Conservation (phyloP, 2,888 invertebrate species). For the Pyralis farinalis region DNA sequence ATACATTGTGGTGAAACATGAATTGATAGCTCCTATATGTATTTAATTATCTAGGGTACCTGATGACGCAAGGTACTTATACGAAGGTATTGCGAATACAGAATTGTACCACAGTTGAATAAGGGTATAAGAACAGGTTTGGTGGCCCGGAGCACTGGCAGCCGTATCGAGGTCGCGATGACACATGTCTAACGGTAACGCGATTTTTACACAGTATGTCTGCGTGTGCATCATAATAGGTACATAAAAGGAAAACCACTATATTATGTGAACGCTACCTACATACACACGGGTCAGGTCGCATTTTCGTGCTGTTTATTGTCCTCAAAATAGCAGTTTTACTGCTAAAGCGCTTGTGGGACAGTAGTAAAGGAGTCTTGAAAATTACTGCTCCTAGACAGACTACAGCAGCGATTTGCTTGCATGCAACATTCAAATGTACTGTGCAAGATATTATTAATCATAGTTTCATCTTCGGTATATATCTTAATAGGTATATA, state of each 20-base stretch:
- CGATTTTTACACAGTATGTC: conserved; percentile 52
- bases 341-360: too few species aligned
- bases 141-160: conserved; percentile 40
- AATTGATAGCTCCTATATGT: neutral
- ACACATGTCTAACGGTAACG: conserved; percentile 77
- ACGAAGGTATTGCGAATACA: conserved; percentile 41
- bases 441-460: too few species aligned
- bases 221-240: conserved; percentile 37
- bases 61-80: conserved; percentile 13
- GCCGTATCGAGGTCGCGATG: conserved; percentile 69
- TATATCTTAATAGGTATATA: too few species aligned
- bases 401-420: too few species aligned
- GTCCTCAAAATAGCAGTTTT: too few species aligned
- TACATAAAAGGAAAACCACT: conserved; percentile 38
- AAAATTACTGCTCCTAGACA: too few species aligned
- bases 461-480: too few species aligned
- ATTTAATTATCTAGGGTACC: conserved; percentile 4
- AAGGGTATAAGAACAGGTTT: conserved; percentile 70
- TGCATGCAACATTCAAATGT: too few species aligned
- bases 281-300: too few species aligned
- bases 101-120: conserved; percentile 46
- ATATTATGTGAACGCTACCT: neutral
- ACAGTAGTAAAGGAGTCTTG: too few species aligned
- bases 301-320: too few species aligned
- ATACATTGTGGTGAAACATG: neutral